Conservation (phyloP, 2,113 vertebrate species). For the Sander lucioperca region DNA sequence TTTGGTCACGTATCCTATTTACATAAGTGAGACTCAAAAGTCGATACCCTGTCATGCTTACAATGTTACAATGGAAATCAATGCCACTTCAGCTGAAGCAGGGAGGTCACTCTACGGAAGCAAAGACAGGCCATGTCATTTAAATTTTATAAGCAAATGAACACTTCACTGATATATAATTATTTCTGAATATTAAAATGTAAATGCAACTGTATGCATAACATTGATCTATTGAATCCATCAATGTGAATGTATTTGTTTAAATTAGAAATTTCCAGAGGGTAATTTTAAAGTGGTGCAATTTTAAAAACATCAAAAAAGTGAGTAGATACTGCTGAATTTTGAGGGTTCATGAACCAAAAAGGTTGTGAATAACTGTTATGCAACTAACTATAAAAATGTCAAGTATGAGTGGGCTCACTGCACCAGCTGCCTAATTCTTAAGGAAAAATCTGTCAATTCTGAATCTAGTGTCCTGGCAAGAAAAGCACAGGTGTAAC, state of each 20-base stretch:
- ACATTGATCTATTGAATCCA: neutral
- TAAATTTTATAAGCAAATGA: neutral
- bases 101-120: neutral
- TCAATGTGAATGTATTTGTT: too few relatives aligned
- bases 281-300: neutral
- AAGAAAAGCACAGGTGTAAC: neutral
- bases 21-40: constrained; percentile 34
- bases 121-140: neutral
- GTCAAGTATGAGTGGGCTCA: neutral
- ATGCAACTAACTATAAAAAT: neutral
- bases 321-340: too few relatives aligned
- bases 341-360: too few relatives aligned
- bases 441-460: neutral
- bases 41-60: constrained; percentile 43
- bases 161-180: neutral
- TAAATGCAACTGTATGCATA: neutral
- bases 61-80: neutral
- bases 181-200: neutral
- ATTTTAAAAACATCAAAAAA: too few relatives aligned
- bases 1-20: constrained; percentile 59
- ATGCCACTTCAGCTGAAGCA: neutral
- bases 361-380: constrained; percentile 10
- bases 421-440: constrained; percentile 4
- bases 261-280: neutral
- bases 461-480: neutral